Evolutionary conservation across 2,797 vertebrate species (phyloP), one percentile per base, ranked within the genome.

Genomic region (Denticeps clupeoides): DNA sequence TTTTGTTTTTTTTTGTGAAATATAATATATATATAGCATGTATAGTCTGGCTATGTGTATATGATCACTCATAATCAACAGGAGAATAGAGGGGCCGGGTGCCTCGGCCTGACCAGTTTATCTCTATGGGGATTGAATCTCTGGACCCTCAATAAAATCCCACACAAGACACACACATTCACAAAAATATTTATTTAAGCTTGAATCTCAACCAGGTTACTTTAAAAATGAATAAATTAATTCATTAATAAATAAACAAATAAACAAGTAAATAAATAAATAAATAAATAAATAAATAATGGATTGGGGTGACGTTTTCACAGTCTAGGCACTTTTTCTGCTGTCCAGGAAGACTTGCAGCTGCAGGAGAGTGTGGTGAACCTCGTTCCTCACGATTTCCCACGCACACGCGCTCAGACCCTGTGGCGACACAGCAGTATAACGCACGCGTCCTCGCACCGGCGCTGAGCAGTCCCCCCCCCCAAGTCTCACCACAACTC

Each of bases 321-420:
- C 15, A 7, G 7, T 11, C 8, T 26, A n/a, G 4, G 24, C 16
- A 15, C 22, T 15, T 16, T 12, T 16, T 16, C 9, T 29, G 25
- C 25, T 50, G 25, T 18, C 3, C 4, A 47, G 15, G 23, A 52
- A 29, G 10, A 33, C 19, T 3, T 21, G 22, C 6, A 52, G 31
- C 15, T 53, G 41, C 24, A 13, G n/a, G 8, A 58, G 15, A 16
- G 28, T 45, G 26, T 28, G 11, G 1, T 9, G 11, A 11, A 53
- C 32, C 23, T 53, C 56, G 28, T 21, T 19, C 22, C 50, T 44
- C 25, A 58, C 45, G 9, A 49, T 31, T 45, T 58, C 56, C 56
- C 49, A 58, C 24, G 45, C 45, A 12, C 56, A 58, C 4, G 25
- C 3, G 8, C 40, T 48, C 13, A 44, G 26, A 8, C 29, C 56